phyloP scores from a whole-genome alignment of 2,797 vertebrate species.

The Mormyrops boulengeri region DNA sequence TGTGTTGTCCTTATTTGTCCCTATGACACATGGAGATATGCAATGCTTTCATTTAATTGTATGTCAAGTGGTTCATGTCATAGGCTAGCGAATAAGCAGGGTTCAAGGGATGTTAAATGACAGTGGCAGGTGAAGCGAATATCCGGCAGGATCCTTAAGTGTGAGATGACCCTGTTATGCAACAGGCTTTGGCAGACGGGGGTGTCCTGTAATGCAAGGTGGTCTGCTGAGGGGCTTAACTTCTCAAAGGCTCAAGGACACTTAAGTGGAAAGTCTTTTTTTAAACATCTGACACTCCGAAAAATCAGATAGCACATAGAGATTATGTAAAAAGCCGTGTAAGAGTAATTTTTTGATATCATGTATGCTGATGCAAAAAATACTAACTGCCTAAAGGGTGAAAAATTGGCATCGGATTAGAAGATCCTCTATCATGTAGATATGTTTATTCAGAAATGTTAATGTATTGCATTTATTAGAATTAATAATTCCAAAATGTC shows the following conservation, averaged over 20 bases:
- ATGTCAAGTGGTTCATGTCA: constrained; percentile 33
- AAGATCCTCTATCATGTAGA: not conserved
- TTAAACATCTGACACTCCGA: not conserved
- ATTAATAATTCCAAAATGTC: not conserved
- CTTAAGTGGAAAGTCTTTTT: constrained; percentile 21
- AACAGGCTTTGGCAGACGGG: constrained; percentile 41
- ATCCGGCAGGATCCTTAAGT: constrained; percentile 55
- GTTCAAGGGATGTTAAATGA: constrained; percentile 39
- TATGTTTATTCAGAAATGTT: not conserved
- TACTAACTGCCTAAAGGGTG: not conserved
- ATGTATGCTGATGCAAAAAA: not conserved
- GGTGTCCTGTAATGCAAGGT: constrained; percentile 9
- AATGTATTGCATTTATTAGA: not conserved
- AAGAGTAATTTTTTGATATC: not conserved
- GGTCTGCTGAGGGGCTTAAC: constrained; percentile 30
- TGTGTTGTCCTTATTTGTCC: constrained; percentile 35
- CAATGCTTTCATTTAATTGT: constrained; percentile 41
- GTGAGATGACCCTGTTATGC: constrained; percentile 52
- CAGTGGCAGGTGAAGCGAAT: constrained; percentile 30
- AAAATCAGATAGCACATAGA: not conserved
- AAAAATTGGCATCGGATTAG: not conserved
- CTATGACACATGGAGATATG: constrained; percentile 37
- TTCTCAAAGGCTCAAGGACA: constrained; percentile 1
- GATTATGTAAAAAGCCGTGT: not conserved
- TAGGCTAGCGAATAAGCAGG: constrained; percentile 17